phyloP scores from a whole-genome alignment of 2,113 vertebrate species.

The Orthochromis malagaraziensis region DNA sequence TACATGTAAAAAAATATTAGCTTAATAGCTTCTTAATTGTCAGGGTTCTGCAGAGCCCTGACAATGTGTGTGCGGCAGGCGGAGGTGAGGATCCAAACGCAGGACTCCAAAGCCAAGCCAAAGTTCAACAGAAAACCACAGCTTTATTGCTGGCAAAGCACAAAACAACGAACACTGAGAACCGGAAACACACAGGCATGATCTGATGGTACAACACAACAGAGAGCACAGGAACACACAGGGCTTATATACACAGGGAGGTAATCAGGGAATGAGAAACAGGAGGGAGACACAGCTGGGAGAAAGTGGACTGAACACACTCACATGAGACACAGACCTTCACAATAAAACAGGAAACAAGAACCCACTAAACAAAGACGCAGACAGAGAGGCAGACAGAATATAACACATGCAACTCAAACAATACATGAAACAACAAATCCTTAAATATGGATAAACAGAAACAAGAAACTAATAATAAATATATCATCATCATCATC shows the following conservation, averaged over 20 bases:
- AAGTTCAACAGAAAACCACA: not conserved
- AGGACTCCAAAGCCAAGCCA: not conserved
- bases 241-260: not conserved
- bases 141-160: not conserved
- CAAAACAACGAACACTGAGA: not conserved
- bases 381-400: not conserved
- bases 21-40: not conserved
- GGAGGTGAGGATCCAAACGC: not conserved
- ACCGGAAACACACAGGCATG: fast-evolving
- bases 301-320: no score
- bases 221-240: not conserved
- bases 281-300: no score
- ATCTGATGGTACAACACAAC: fast-evolving
- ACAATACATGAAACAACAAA: not conserved
- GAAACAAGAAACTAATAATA: not conserved
- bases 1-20: not conserved
- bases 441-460: not conserved
- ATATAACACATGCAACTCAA: not conserved
- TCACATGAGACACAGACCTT: not conserved
- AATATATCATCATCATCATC: not conserved
- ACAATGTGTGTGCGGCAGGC: not conserved
- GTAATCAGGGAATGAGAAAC: no score
- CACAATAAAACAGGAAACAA: not conserved
- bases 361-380: not conserved
- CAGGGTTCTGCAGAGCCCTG: not conserved